Base-by-base conservation (phyloP, 2,888 invertebrate genomes). In the Idaea biselata region DNA sequence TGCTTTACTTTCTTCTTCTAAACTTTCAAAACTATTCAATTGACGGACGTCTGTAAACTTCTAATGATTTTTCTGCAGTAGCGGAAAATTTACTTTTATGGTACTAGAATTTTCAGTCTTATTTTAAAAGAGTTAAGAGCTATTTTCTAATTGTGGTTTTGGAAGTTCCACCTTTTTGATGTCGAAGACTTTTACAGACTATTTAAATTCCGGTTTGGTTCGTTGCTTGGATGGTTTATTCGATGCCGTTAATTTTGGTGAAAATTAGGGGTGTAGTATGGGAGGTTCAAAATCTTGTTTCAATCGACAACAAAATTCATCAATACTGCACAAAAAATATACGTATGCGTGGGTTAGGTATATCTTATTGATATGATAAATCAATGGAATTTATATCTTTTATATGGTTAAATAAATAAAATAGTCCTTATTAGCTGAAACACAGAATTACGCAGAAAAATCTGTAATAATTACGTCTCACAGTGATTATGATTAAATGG, bases 141-240 rank as follows among this genome's bases (percentile, higher is more conserved):
- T 62, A 71, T 57, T 74, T 79, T 80, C 25, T 61, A 61, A 60
- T 68, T 66, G 68, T 66, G 68, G 18, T 58, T 67, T 71, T 66
- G 63, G 67, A 65, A 76, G 71, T 75, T 79, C 75, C 67, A 76
- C 74, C 76, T 74, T 82, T 80, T 74, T 63, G 64, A 68, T 71
- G 70, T 73, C 67, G 78, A 86, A 90, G 83, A 84, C 85, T 86
- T 85, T 87, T 89, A 83, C 83, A 87, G 91, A 91, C 92, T 90
- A 92, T 90, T 91, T 90, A 90, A 91, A 92, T 93, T 92, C 93
- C 91, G 70, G 84, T 89, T 76, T 87, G 91, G 93, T 91, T 93
- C 92, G 93, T 93, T 93, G 93, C 93, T 82, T 86, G 80, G 82
- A 86, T 93, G 90, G 87, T 93, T 93, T 91, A 93, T 93, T 86